Base-by-base conservation (phyloP, 1,140 invertebrate species). In the Calephelis nemesis region DNA sequence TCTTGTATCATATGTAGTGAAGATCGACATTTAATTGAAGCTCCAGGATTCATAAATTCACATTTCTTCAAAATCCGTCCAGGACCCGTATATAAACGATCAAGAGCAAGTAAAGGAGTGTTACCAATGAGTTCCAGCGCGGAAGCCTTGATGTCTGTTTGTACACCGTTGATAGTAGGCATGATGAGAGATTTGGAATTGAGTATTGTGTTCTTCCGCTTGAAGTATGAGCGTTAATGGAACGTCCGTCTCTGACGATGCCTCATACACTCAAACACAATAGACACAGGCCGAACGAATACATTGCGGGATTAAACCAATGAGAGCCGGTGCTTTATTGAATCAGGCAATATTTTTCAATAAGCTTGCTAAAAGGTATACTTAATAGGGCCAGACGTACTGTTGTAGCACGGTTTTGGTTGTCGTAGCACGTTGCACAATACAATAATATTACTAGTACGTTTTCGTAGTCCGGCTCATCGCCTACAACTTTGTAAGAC, bases 11-110 rank as follows among this genome's bases (percentile, higher is more conserved):
- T 91, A 64, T 81, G 73, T 13, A 89, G 42, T 4, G 88, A 87
- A 7, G 88, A 89, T 4, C 88, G 79, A 54, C 83, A 84, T 76
- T 91, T 91, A 13, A 91, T 83, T 11, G 88, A 91, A 15, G 83
- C 88, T 62, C 87, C 88, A 4, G 88, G 88, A 49, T 91, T 91
- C 84, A 89, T 89, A 48, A 87, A 90, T 64, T 90, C 88, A 75
- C 88, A 90, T 85, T 90, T 90, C 0, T 77, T 85, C 39, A 90
- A 63, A 58, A 90, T 84, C n/a, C 88, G 64, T 9, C 88, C 87
- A 1, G 88, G 88, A 7, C 88, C 88, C 0, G 85, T 39, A 69
- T 88, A 76, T 0, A 90, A 65, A 10, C 87, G 80, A 62, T 90
- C 88, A 10, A 90, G 73, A 11, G 88, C 88, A 8, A 90, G 79